Percentiles rank a stretch among this genome's conserved stretches.
Evolutionary conservation across 2,113 vertebrate species (phyloP).

Genomic region (Dipodomys merriami): DNA sequence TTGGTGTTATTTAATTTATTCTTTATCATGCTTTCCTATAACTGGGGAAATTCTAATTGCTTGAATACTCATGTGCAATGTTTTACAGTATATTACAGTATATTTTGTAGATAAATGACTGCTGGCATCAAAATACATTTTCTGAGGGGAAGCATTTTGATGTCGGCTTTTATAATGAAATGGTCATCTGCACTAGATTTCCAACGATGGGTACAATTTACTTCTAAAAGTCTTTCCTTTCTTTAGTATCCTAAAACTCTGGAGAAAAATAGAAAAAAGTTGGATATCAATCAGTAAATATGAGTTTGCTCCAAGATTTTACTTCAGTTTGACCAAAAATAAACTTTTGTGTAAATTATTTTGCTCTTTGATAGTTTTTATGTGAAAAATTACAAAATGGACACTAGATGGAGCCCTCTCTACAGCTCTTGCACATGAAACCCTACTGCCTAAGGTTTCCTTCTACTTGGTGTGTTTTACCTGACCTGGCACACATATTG

Average conservation of each 20-base stretch:
- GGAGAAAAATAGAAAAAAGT: not conserved
- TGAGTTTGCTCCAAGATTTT: not conserved
- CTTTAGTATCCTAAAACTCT: not conserved
- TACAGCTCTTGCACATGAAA: not conserved
- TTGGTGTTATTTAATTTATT: too few species aligned
- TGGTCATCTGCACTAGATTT: constrained; percentile 26
- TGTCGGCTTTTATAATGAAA: not conserved
- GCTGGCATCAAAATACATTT: too few species aligned
- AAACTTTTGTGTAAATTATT: not conserved
- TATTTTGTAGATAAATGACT: too few species aligned
- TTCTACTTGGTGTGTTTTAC: not conserved
- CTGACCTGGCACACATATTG: not conserved
- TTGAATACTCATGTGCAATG: too few species aligned
- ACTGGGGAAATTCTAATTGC: too few species aligned
- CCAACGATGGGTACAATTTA: not conserved
- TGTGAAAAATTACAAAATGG: not conserved
- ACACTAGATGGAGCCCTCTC: constrained; percentile 63
- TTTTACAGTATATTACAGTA: too few species aligned
- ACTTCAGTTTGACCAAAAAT: not conserved
- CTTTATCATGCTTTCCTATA: too few species aligned
- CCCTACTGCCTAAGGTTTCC: not conserved
- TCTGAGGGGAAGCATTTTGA: too few species aligned
- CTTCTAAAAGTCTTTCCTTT: not conserved
- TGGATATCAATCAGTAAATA: not conserved
- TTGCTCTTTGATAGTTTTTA: not conserved